Percentiles rank a stretch among this genome's conserved stretches.
These are phyloP conservation scores for Diadophis punctatus DNA, from an alignment of 2,113 vertebrate genomes.

Conservation along the genomic window DNA sequence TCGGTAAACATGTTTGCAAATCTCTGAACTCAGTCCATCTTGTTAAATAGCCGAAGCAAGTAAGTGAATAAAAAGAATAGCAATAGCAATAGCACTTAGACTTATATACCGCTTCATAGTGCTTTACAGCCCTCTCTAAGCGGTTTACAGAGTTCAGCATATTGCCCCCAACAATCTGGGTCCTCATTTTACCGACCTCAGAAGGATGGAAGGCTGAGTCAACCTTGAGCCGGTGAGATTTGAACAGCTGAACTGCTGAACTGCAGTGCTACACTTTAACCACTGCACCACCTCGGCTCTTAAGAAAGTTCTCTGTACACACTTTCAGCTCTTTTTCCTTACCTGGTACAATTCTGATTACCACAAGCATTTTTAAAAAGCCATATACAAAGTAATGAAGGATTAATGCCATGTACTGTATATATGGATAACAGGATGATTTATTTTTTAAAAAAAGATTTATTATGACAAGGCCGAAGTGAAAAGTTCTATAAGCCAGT, in stretches of 20 bases:
- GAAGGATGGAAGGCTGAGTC: no score
- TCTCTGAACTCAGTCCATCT: background rate
- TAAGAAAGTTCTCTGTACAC: background rate
- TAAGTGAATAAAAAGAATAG: background rate
- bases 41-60: background rate
- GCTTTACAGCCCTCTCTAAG: no score
- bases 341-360: background rate
- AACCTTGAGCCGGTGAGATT: no score
- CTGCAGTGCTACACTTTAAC: no score
- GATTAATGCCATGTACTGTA: background rate
- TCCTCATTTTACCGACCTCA: no score
- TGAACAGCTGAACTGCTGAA: no score
- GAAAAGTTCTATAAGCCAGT: background rate
- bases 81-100: no score
- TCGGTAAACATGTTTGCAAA: background rate
- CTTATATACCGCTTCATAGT: no score
- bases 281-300: no score
- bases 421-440: background rate
- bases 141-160: no score
- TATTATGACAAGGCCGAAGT: background rate
- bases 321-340: background rate
- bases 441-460: background rate
- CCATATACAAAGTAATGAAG: background rate
- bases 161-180: no score
- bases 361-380: background rate